A percentile compares a stretch with the other conserved stretches of the same genome.
Conservation (phyloP, 2,113 vertebrate species). For the Psilopsiagon aymara region DNA sequence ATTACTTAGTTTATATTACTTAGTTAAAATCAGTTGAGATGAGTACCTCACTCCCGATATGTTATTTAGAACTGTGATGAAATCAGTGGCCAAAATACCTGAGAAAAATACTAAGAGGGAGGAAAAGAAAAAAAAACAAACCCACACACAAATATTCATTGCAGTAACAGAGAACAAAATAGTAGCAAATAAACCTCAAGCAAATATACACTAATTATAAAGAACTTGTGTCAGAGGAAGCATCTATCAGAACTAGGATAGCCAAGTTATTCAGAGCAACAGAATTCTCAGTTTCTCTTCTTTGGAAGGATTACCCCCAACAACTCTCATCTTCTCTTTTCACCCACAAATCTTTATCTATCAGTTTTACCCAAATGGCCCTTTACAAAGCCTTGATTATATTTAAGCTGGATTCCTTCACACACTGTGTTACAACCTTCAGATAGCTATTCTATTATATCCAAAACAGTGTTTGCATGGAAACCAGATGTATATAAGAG, state of each 20-base stretch:
- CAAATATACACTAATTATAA: background rate
- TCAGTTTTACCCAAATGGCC: background rate
- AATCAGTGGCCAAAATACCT: background rate
- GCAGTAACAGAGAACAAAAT: background rate
- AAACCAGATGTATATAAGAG: background rate
- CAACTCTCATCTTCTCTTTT: background rate
- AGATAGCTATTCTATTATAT: background rate
- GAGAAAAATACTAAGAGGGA: background rate
- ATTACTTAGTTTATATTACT: background rate
- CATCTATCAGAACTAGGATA: background rate
- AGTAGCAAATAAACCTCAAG: background rate
- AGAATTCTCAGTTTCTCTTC: background rate
- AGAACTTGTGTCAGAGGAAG: background rate
- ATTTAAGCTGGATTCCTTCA: background rate
- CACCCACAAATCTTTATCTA: background rate
- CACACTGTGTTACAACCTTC: background rate
- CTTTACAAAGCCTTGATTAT: background rate
- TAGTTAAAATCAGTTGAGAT: background rate
- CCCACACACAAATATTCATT: background rate
- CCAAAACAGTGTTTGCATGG: background rate
- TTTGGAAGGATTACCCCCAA: background rate
- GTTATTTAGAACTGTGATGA: background rate
- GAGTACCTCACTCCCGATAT: rapidly evolving
- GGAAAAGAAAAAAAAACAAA: background rate
- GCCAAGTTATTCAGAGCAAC: background rate